Evolutionary conservation across 2,113 vertebrate species (phyloP).

Genomic region (Conger conger): DNA sequence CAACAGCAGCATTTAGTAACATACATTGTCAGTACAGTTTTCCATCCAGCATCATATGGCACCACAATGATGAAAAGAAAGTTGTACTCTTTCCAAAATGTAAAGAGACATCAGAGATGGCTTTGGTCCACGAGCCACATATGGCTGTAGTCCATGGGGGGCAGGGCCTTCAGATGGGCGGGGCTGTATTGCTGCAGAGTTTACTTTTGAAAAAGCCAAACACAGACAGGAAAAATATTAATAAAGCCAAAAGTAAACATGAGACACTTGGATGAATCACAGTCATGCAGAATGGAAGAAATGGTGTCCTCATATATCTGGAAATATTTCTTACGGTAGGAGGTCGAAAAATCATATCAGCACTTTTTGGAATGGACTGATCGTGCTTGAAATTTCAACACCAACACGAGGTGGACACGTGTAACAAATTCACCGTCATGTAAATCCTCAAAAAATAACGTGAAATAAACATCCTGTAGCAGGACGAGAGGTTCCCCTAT

Average conservation of each 20-base stretch:
- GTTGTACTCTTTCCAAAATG: not conserved
- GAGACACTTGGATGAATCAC: not conserved
- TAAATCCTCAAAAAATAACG: not conserved
- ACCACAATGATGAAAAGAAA: not conserved
- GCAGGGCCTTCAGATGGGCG: not conserved
- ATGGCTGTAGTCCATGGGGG: not conserved
- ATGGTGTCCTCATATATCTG: not conserved
- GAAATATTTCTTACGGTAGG: not conserved
- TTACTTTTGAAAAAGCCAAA: not conserved
- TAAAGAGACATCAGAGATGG: not conserved
- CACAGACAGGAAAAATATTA: not conserved
- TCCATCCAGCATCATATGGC: not conserved
- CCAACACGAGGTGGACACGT: not conserved
- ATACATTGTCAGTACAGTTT: not conserved
- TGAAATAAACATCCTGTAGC: not conserved
- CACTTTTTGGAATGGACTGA: not conserved
- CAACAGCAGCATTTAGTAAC: not conserved
- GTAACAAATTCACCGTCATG: not conserved
- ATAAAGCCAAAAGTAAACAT: not conserved
- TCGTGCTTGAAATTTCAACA: not conserved
- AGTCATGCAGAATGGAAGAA: constrained; percentile 6
- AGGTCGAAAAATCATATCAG: not conserved
- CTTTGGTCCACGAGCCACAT: not conserved
- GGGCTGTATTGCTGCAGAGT: not conserved
- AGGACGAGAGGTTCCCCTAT: not conserved